phyloP scores from a whole-genome alignment of 2,888 invertebrate species.

The Abscondita cerata region DNA sequence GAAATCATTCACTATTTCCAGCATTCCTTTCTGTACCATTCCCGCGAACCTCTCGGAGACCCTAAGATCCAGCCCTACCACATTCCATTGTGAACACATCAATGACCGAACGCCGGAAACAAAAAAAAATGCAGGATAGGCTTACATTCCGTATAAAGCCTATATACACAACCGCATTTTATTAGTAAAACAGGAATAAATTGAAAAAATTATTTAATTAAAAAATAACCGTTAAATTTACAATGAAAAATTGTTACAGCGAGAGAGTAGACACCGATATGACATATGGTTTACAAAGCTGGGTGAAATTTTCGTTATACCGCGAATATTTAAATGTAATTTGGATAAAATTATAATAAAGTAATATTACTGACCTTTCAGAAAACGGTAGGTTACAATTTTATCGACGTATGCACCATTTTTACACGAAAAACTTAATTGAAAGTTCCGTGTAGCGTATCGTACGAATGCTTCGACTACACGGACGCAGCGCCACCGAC shows the following conservation, averaged over 20 bases:
- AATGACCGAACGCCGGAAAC: constrained; percentile 60
- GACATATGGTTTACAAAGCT: constrained; percentile 22
- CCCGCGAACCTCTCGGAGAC: constrained; percentile 45
- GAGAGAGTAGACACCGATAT: constrained; percentile 8
- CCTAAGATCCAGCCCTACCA: constrained; percentile 55
- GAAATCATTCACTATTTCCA: constrained; percentile 59
- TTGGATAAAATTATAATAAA: not conserved
- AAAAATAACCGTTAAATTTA: constrained; percentile 4
- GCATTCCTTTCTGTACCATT: constrained; percentile 55
- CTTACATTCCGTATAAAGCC: constrained; percentile 33
- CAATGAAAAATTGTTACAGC: constrained; percentile 17
- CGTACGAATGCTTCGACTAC: constrained; percentile 30
- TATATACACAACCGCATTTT: not conserved
- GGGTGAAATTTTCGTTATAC: not conserved
- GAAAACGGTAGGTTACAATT: not conserved
- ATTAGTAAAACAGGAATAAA: not conserved
- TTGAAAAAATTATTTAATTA: not conserved
- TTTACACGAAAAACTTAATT: constrained; percentile 14
- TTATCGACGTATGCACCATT: constrained; percentile 23
- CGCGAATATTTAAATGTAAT: not conserved
- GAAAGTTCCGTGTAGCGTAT: constrained; percentile 23
- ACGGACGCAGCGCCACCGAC: constrained; percentile 21
- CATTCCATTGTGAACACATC: constrained; percentile 61
- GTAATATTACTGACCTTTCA: constrained; percentile 22
- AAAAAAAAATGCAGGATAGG: constrained; percentile 48